These are phyloP conservation scores for Antheraea mylitta DNA, from an alignment of 1,140 invertebrate genomes.

Conservation along the genomic window DNA sequence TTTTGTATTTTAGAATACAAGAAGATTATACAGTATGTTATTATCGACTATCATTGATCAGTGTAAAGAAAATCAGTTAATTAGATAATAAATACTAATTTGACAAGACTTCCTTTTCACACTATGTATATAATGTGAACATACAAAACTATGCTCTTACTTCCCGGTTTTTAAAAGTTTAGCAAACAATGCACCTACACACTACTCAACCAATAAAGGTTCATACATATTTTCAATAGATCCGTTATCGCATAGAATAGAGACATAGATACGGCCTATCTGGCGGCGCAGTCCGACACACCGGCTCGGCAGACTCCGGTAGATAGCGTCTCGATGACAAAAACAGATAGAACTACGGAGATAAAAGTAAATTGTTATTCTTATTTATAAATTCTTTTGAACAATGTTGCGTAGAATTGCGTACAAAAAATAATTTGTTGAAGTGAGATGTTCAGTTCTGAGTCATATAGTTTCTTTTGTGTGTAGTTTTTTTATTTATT, in stretches of 20 bases:
- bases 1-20: background rate
- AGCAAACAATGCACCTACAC: slow-evolving; percentile 2
- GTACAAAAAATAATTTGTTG: slow-evolving; percentile 1
- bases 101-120: background rate
- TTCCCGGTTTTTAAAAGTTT: slow-evolving; percentile 3
- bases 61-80: background rate
- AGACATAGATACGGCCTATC: slow-evolving; percentile 38
- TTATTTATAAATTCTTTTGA: slow-evolving; percentile 18
- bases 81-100: slow-evolving; percentile 1
- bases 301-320: slow-evolving; percentile 17
- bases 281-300: slow-evolving; percentile 21
- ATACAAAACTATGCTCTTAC: background rate
- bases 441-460: slow-evolving; percentile 2
- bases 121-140: background rate
- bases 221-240: slow-evolving; percentile 15
- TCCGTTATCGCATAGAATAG: slow-evolving; percentile 33
- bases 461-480: background rate
- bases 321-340: slow-evolving; percentile 30
- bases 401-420: background rate
- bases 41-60: background rate
- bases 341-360: slow-evolving; percentile 29
- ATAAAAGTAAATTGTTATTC: slow-evolving; percentile 24
- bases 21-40: background rate
- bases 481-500: too few relatives aligned
- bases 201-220: slow-evolving; percentile 1